Evolutionary conservation across 2,888 invertebrate genomes (phyloP).

Genomic region (Protonemura montana): DNA sequence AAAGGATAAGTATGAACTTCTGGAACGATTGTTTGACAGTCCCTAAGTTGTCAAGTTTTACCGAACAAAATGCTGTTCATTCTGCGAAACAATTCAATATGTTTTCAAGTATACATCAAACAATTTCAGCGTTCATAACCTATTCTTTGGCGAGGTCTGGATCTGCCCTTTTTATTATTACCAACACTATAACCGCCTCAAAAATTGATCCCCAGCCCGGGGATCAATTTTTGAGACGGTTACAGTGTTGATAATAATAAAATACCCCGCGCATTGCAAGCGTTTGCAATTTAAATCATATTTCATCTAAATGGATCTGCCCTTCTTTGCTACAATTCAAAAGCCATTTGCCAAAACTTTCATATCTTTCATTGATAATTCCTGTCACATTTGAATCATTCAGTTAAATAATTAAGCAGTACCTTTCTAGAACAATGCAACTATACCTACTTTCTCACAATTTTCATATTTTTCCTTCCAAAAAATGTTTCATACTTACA

Average conservation of each 20-base stretch:
- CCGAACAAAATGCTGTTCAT: not conserved
- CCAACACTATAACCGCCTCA: too few species aligned
- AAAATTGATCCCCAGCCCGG: too few species aligned
- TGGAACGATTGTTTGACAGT: slow-evolving; percentile 9
- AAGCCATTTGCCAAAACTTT: not conserved
- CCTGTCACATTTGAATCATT: not conserved
- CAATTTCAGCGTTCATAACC: not conserved
- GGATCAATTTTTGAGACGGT: too few species aligned
- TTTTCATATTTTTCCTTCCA: too few species aligned
- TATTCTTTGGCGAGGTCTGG: not conserved
- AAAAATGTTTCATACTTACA: too few species aligned
- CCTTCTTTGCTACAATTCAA: not conserved
- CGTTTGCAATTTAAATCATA: too few species aligned
- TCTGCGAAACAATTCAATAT: not conserved
- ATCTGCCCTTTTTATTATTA: slow-evolving; percentile 1
- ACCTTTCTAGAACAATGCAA: too few species aligned
- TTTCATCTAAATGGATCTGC: too few species aligned
- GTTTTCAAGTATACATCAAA: not conserved
- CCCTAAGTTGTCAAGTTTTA: not conserved
- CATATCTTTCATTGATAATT: not conserved
- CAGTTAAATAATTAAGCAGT: too few species aligned
- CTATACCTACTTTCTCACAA: too few species aligned
- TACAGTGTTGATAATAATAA: too few species aligned
- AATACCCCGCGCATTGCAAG: too few species aligned
- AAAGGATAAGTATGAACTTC: slow-evolving; percentile 32